Percentiles rank a stretch among this genome's conserved stretches.
Conservation (phyloP, 2,113 vertebrate genomes). For the Leucopternis melanops region DNA sequence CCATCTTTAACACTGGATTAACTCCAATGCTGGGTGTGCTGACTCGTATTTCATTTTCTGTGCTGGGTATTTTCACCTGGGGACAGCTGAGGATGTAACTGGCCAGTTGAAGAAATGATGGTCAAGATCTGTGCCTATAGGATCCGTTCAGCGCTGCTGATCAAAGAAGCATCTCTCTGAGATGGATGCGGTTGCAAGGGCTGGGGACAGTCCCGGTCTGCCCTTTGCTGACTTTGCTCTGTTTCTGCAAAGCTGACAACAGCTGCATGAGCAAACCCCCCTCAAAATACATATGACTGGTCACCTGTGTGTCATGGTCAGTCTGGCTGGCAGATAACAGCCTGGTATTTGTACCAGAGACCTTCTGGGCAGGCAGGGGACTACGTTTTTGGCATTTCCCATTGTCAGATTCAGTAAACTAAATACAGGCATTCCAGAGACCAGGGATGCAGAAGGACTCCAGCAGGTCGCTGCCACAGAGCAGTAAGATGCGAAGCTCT, state of each 20-base stretch:
- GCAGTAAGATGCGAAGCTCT: constrained; percentile 97
- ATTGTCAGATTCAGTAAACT: neutral
- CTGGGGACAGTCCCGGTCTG: neutral
- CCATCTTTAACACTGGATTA: neutral
- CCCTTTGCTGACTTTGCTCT: neutral
- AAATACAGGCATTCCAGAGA: constrained; percentile 87
- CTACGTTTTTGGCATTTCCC: neutral
- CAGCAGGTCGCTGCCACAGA: constrained; percentile 96
- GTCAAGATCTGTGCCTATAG: neutral
- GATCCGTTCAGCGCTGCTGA: neutral
- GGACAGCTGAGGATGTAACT: neutral
- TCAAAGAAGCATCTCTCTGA: neutral
- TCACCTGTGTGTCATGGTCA: neutral
- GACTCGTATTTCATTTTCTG: neutral
- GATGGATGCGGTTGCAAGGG: neutral
- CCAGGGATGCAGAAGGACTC: constrained; percentile 99
- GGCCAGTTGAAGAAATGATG: neutral
- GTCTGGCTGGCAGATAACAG: neutral
- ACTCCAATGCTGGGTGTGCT: neutral
- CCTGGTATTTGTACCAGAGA: neutral
- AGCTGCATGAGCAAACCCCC: neutral
- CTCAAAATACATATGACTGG: neutral
- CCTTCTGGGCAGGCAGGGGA: neutral
- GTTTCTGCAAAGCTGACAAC: neutral
- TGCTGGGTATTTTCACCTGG: neutral